Base-by-base conservation (phyloP, 2,113 vertebrate species). In the Pteronura brasiliensis region DNA sequence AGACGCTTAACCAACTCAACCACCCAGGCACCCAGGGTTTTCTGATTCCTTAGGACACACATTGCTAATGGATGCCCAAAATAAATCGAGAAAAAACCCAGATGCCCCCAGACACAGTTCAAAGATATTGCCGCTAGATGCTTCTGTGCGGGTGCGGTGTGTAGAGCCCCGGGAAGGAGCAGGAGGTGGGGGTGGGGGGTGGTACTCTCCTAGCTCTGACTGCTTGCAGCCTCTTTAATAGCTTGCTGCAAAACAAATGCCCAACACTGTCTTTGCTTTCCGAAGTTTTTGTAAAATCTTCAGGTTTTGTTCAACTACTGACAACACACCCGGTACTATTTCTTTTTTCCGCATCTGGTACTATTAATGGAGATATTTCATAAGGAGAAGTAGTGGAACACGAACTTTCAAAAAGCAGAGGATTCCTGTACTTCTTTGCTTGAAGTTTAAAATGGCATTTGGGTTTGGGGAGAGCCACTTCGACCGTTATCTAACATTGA, bases 401-500 rank as follows among this genome's bases (percentile, higher is more conserved):
- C 3, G 9, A 79, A 79, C 17, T 11, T 79, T 34, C 31, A 34
- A 1, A 49, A 49, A 79, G 47, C 9, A 1, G 44, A 52, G 31
- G 76, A 52, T 52, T 34, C 31, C 9, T 52, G 47, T 52, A 91
- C 17, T 36, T 92, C 29, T 61, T 61, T 92, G 57, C 39, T 9
- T 87, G 61, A 15, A 69, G 27, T 7, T 36, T 93, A 90, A 96
- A 77, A 87, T 8, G 67, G 18, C 15, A 79, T 90, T 93, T 67
- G n/a, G 61, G 27, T 96, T 88, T 88, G 25, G n/a, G 39, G n/a
- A 85, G 55, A 55, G 20, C 1, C 36, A 93, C 3, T 6, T 13
- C 31, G 34, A 82, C 52, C 44, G 1, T 57, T 71, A 89, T 65
- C 42, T 88, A 49, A 83, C 2, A 67, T 5, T 82, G 71, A 93